Evolutionary conservation across 1,140 invertebrate species (phyloP).

Genomic region (Drosophila guanche): DNA sequence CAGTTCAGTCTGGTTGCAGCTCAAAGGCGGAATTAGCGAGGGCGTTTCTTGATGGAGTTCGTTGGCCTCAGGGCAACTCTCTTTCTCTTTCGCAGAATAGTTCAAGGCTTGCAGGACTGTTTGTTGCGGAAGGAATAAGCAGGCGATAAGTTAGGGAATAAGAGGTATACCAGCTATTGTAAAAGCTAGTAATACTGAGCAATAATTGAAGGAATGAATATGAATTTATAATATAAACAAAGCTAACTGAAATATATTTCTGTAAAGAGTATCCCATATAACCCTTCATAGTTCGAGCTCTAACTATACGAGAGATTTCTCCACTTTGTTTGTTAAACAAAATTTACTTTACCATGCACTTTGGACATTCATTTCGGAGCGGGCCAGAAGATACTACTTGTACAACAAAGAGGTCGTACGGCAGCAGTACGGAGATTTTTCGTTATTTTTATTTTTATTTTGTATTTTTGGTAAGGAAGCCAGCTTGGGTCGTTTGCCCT

Average conservation of each 20-base stretch:
- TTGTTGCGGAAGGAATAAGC: not conserved
- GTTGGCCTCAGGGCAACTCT: conserved; percentile 24
- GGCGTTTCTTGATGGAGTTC: conserved; percentile 36
- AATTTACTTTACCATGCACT: conserved; percentile 78
- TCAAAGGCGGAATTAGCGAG: conserved; percentile 21
- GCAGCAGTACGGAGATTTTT: conserved; percentile 11
- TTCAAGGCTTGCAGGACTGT: conserved; percentile 50
- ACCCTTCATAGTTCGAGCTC: conserved; percentile 3
- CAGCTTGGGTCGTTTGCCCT: conserved; percentile 64
- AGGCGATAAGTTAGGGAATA: too few relatives aligned
- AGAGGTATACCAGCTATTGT: not conserved
- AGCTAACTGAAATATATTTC: not conserved
- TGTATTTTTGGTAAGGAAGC: conserved; percentile 23
- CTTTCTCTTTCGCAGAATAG: conserved; percentile 15
- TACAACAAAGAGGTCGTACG: conserved; percentile 1
- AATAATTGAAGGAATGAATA: too few relatives aligned
- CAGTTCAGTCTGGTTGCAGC: not conserved
- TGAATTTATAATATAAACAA: too few relatives aligned
- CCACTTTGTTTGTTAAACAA: conserved; percentile 62
- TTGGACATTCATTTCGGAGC: conserved; percentile 60
- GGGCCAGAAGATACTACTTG: conserved; percentile 12
- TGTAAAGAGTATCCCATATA: conserved; percentile 41
- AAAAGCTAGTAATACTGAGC: not conserved
- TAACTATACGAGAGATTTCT: not conserved
- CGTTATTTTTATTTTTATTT: conserved; percentile 11